Percentiles rank a stretch among this genome's conserved stretches.
Evolutionary conservation across 2,888 invertebrate species (phyloP).

Genomic region (Ichneumoninae sp.): DNA sequence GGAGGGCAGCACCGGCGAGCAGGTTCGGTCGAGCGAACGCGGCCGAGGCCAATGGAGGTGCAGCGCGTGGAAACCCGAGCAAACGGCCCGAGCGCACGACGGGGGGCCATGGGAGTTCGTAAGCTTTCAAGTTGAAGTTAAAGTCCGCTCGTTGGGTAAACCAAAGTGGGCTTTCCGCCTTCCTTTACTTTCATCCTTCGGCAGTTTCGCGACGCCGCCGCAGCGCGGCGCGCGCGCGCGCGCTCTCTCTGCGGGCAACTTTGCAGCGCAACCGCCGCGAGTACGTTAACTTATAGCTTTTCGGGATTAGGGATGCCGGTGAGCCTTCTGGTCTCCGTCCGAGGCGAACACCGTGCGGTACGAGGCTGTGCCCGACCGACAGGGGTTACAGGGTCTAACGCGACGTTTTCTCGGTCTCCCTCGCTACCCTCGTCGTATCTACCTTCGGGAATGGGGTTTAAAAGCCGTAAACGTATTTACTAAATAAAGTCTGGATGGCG

Average conservation of each 20-base stretch:
- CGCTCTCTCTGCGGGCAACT: background rate
- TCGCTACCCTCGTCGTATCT: slow-evolving; percentile 18
- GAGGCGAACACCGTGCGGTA: slow-evolving; percentile 27
- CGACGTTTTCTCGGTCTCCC: slow-evolving; percentile 15
- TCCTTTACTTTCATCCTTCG: slow-evolving; percentile 32
- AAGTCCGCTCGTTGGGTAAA: slow-evolving; percentile 67
- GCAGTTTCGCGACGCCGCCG: background rate
- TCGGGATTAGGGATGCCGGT: slow-evolving; percentile 60
- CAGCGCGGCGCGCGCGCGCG: slow-evolving; percentile 12
- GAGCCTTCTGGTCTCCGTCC: slow-evolving; percentile 58
- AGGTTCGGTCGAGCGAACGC: slow-evolving; percentile 34
- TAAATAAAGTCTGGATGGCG: slow-evolving; percentile 58
- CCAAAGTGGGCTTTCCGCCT: slow-evolving; percentile 52
- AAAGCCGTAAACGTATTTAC: slow-evolving; percentile 64
- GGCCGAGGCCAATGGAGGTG: slow-evolving; percentile 25
- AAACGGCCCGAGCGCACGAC: slow-evolving; percentile 40
- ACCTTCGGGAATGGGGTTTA: slow-evolving; percentile 50
- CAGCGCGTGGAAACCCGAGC: slow-evolving; percentile 11
- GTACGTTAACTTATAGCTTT: slow-evolving; percentile 67
- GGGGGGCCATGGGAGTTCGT: slow-evolving; percentile 30
- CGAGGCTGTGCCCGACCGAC: slow-evolving; percentile 13
- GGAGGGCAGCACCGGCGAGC: background rate
- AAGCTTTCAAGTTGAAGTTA: slow-evolving; percentile 59
- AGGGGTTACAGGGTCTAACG: slow-evolving; percentile 26
- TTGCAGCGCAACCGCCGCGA: slow-evolving; percentile 52